Evolutionary conservation across 1,140 invertebrate genomes (phyloP), one percentile per base, ranked within the genome.

Genomic region (Pseudachorutes palmiensis): DNA sequence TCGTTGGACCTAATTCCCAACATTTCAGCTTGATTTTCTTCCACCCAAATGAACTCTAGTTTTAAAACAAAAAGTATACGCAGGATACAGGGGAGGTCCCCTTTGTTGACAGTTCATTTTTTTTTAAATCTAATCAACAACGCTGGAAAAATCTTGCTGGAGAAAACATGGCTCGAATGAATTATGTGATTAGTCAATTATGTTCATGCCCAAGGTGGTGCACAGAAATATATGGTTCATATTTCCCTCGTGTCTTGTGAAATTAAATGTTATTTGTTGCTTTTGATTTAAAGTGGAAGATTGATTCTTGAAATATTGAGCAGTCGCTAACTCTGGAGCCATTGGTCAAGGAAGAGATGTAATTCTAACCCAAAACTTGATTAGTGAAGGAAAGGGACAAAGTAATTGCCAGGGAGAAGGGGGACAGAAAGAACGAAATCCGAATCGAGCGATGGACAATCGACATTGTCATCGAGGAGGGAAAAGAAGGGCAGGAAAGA

Each of bases 81-180:
- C 36, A 45, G 36, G 36, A 45, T 12, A 45, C 9, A 45, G 36
- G 36, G 9, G 9, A 9, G 19, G 36, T 9, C 9, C 24, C 12
- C 24, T 55, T 22, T 55, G 51, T 55, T 55, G 51, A 55, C 51
- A 55, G 51, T 55, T 55, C 51, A 55, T 55, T 55, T 55, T 55
- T 55, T 55, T 55, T 55, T 26, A 16, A 16, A 55, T 55, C 24
- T 55, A 16, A 55, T 24, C 24, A 16, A 55, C 9, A 55, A 22
- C 5, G 51, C 9, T 55, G 24, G 51, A 55, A 24, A 24, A 24
- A 45, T 19, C 19, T 45, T 45, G 12, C 5, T 9, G 36, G 36
- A 41, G 36, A 19, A 41, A 41, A 19, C 5, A 41, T 5, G 36
- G 5, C 36, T 41, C 5, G 36, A 41, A 9, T 41, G 36, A 41